Evolutionary conservation across 2,113 vertebrate species (phyloP), one percentile per base, ranked within the genome.

Genomic region (Callipepla californica): DNA sequence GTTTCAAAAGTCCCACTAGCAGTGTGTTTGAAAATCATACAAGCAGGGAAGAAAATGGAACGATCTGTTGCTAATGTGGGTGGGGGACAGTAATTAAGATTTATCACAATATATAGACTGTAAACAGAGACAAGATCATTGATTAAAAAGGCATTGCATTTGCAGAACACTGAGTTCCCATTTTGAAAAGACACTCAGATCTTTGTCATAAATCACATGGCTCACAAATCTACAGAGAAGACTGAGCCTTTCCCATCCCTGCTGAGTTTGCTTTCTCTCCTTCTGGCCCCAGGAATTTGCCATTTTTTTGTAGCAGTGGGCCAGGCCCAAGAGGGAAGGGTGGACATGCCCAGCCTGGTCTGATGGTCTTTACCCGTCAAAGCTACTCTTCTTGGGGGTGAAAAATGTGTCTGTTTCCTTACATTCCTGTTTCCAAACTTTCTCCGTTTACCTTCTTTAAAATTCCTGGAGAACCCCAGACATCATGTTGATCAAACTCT

Each of bases 21-120:
- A 81, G 45, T 8, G 51, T 16, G 28, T 95, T 91, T 83, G 91
- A 89, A 69, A 77, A 55, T 62, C 61, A 26, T 25, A 38, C 69
- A 42, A 58, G 65, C 62, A 91, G 47, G 47, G 67, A 62, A 59
- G 85, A 32, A 89, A 78, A 75, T 40, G 23, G 62, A 90, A 80
- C 0, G 7, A 40, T 67, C 79, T 79, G 66, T 65, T 77, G 69
- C 77, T 94, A 50, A 85, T 51, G 74, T 6, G 65, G 68, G 32
- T 70, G 70, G 51, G 15, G 74, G 51, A 15, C 55, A 47, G 63
- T 91, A 91, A 87, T 86, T 93, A 93, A 95, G 93, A 89, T 94
- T 93, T 93, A 93, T 91, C 66, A 96, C 66, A 79, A 77, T 62
- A 34, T 53, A 68, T 75, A 92, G 85, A 53, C 84, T 80, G 42